phyloP scores from a whole-genome alignment of 2,113 vertebrate genomes.

The Pollimyrus isidori region DNA sequence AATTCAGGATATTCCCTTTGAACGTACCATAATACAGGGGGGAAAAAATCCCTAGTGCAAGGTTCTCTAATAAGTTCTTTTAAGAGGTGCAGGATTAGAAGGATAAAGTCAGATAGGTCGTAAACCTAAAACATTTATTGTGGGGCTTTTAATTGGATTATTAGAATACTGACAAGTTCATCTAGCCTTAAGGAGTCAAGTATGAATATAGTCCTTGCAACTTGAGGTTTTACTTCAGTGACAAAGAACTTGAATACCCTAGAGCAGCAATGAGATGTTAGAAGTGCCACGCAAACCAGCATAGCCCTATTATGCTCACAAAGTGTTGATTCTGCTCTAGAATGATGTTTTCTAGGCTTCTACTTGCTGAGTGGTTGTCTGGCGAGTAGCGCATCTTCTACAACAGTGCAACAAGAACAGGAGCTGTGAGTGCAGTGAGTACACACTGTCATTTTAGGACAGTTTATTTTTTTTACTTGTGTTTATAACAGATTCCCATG shows the following conservation, averaged over 20 bases:
- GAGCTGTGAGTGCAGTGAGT: not conserved
- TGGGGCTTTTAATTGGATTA: constrained; percentile 16
- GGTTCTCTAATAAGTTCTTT: not conserved
- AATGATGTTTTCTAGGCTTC: not conserved
- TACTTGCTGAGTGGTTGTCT: not conserved
- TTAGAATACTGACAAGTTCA: constrained; percentile 9
- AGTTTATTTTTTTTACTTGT: not conserved
- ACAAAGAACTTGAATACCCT: not conserved
- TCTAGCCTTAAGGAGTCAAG: constrained; percentile 4
- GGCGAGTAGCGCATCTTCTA: not conserved
- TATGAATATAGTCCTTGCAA: not conserved
- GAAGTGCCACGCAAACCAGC: not conserved
- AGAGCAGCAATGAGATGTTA: not conserved
- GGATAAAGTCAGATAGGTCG: constrained; percentile 11
- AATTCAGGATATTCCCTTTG: not conserved
- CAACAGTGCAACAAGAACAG: not conserved
- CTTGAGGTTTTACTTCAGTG: not conserved
- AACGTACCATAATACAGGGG: not conserved
- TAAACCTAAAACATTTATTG: constrained; percentile 9
- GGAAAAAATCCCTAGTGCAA: not conserved
- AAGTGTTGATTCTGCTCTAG: not conserved
- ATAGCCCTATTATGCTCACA: not conserved
- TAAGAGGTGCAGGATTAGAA: constrained; percentile 13
- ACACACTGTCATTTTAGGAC: not conserved
- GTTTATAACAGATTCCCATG: not conserved